Base-by-base conservation (phyloP, 1,140 invertebrate genomes). In the Cydia fagiglandana region DNA sequence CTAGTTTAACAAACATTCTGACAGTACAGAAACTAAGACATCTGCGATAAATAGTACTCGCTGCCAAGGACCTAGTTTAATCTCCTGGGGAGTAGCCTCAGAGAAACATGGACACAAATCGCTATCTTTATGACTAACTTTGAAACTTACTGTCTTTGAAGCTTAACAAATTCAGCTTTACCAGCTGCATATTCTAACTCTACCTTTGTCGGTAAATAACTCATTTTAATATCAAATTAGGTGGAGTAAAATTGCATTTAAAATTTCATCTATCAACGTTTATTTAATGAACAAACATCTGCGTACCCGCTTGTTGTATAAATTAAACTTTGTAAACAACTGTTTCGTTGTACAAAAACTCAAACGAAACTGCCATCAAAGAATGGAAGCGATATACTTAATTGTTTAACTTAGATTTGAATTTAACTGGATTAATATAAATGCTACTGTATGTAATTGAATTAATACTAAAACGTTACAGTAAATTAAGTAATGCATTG, bases 301-400 rank as follows among this genome's bases (percentile, higher is more conserved):
- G 89, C 83, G 87, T 79, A 77, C 86, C 78, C 77, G 75, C 77
- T 79, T 82, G 74, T 80, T 82, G 82, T 83, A 83, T 88, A 85
- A 86, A 88, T 88, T 87, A 86, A 90, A 88, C 81, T 89, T 86
- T 76, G 80, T 83, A 83, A 84, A 84, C 81, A 82, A 88, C 81
- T 83, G 79, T 84, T 88, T 86, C 79, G 78, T 75, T 79, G 82
- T 81, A 81, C 80, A 86, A 88, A 89, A 86, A 85, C 80, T 85
- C 80, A 79, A 80, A 78, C 81, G 81, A 86, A 84, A 76, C 77
- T 85, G 80, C 82, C 77, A 79, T 83, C 80, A 83, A 81, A 84
- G 64, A 84, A 85, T 84, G 80, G 81, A 79, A 87, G 66, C 30
- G n/a, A 70, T 70, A 70, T 70, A 70, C 66, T 70, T 70, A 70